Evolutionary conservation across 2,113 vertebrate genomes (phyloP), one percentile per base, ranked within the genome.

Genomic region (Takifugu flavidus): DNA sequence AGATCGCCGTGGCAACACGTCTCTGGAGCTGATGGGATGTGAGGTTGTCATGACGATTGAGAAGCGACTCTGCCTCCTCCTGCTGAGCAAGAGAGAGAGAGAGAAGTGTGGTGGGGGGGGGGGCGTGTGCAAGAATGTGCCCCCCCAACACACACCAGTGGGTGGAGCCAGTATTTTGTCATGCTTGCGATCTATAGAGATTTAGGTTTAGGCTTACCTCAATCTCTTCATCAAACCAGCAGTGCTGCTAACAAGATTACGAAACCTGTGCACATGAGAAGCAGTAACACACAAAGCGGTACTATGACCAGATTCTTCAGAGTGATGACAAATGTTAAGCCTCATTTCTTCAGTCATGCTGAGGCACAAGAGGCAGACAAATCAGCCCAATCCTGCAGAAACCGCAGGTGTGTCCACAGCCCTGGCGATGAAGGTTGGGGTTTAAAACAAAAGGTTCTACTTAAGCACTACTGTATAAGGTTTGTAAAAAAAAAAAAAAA

Each of bases 191-290:
- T 75, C 59, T 67, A 79, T 4, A 1, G 73, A 84, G 85, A 85
- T 87, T 87, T 85, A 45, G 65, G 78, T 53, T 88, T 79, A 88
- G 76, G 75, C 78, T 85, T 84, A 86, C 85, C 87, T 80, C 82
- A 84, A 82, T 88, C 84, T 83, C 77, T 70, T 77, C 70, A 62
- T 81, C 67, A 77, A 58, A 78, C 56, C 72, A 82, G 46, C 62
- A 75, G 64, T 64, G 62, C 65, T 65, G 56, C 71, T 88, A 85
- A 90, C 88, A 82, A 71, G 82, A 75, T 89, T 89, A 86, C 25
- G 60, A 72, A 82, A 80, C 65, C 61, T 56, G 53, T 85, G 67
- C 75, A 81, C 72, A 73, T 74, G 82, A 70, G 79, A 49, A 66
- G 57, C 53, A 57, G 39, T 6, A 13, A 50, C 60, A 50, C 56